Percentiles rank a stretch among this genome's conserved stretches.
Conservation (phyloP, 2,113 vertebrate species). For the Podiceps cristatus region DNA sequence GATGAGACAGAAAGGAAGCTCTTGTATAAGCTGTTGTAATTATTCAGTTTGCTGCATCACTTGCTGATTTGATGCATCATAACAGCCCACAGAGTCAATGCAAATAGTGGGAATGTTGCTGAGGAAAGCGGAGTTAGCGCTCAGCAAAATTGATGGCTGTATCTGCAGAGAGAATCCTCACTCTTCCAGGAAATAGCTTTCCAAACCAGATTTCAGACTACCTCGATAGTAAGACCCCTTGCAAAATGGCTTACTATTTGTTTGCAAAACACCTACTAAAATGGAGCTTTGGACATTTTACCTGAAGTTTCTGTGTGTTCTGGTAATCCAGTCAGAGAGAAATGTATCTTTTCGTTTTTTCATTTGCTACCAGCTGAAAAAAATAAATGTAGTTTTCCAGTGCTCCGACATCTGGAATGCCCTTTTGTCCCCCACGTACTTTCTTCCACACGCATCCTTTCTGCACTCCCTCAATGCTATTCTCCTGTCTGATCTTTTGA, state of each 20-base stretch:
- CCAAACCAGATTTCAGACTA: not conserved
- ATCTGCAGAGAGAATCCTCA: not conserved
- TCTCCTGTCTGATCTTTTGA: not conserved
- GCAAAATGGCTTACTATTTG: not conserved
- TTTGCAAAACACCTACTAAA: not conserved
- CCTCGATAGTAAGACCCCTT: not conserved
- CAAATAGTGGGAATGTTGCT: not conserved
- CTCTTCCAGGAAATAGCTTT: not conserved
- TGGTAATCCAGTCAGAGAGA: not conserved
- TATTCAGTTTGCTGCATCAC: not conserved
- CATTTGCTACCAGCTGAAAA: not conserved
- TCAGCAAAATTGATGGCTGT: not conserved
- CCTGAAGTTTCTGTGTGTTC: not conserved
- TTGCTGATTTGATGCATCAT: not conserved
- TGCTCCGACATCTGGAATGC: not conserved
- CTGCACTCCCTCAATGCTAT: not conserved
- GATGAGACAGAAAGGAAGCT: not conserved
- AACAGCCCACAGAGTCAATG: not conserved
- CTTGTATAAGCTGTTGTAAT: not conserved
- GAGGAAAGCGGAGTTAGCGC: not conserved
- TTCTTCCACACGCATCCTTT: not conserved
- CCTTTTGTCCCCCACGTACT: not conserved
- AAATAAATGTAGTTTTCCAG: not conserved
- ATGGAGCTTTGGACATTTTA: not conserved
- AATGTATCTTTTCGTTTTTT: not conserved